phyloP scores from a whole-genome alignment of 2,797 vertebrate species.

The Hydrolagus colliei region DNA sequence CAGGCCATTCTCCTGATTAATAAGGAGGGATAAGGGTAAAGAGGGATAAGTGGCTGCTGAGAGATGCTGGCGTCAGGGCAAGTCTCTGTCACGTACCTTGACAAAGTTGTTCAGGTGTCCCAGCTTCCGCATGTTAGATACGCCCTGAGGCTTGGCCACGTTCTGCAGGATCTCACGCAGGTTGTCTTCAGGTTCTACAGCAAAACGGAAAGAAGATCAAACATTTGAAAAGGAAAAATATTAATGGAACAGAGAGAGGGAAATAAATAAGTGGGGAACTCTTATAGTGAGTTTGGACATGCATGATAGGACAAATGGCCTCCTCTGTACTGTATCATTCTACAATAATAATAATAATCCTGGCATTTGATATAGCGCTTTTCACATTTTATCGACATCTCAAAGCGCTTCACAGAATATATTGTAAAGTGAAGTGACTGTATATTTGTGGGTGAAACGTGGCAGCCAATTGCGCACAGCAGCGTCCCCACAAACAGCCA shows the following conservation, averaged over 20 bases:
- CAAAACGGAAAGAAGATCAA: slow-evolving; percentile 40
- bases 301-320: too few species aligned
- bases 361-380: too few species aligned
- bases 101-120: slow-evolving; percentile 98
- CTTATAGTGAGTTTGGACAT: neutral
- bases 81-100: slow-evolving; percentile 66
- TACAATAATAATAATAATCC: too few species aligned
- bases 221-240: neutral
- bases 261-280: neutral
- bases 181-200: slow-evolving; percentile 87
- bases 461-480: too few species aligned
- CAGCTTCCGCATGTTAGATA: slow-evolving; percentile 97
- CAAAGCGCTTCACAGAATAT: too few species aligned
- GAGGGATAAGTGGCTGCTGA: neutral
- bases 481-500: too few species aligned
- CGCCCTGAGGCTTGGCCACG: slow-evolving; percentile 91
- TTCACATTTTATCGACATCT: too few species aligned
- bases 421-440: too few species aligned
- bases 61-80: neutral
- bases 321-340: too few species aligned
- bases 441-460: too few species aligned
- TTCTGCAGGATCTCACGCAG: slow-evolving; percentile 96
- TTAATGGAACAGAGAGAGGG: neutral
- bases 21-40: neutral
- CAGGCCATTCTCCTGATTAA: neutral